Percentiles rank a stretch among this genome's conserved stretches.
Conservation (phyloP, 2,888 invertebrate genomes). For the Chalcosyrphus nemorum region DNA sequence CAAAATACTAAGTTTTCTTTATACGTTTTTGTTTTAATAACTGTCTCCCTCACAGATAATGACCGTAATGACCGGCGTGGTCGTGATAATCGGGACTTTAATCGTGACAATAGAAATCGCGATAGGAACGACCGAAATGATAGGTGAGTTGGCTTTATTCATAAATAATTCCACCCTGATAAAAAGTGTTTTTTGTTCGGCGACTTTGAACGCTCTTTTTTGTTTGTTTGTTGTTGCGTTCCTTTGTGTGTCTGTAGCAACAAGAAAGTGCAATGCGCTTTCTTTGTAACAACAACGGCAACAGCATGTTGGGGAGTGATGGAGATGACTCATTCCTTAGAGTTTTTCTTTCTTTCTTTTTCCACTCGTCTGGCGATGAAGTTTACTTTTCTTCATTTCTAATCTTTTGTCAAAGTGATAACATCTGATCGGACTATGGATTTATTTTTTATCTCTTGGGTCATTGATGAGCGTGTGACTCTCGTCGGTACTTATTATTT, state of each 20-base stretch:
- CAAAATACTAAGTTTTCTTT: background rate
- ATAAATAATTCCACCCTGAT: no score
- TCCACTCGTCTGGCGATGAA: background rate
- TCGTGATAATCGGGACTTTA: conserved; percentile 75
- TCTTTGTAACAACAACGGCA: conserved; percentile 46
- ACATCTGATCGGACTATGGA: background rate
- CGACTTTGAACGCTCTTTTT: background rate
- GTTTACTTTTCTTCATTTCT: background rate
- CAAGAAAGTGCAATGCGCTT: conserved; percentile 40
- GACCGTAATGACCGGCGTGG: conserved; percentile 76
- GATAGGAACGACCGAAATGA: conserved; percentile 73
- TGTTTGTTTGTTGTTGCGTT: background rate
- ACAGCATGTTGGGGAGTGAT: background rate
- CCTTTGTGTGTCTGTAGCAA: conserved; percentile 21
- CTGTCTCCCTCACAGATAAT: no score
- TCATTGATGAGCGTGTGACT: background rate
- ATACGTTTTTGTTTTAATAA: background rate
- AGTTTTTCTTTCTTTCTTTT: background rate
- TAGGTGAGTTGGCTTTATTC: no score
- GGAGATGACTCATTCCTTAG: conserved; percentile 36
- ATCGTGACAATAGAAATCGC: conserved; percentile 75
- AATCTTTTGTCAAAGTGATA: background rate
- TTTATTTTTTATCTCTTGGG: background rate
- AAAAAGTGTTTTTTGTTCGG: no score
- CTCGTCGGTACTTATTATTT: background rate